phyloP scores from a whole-genome alignment of 1,140 invertebrate genomes.

The Micrasema longulum region DNA sequence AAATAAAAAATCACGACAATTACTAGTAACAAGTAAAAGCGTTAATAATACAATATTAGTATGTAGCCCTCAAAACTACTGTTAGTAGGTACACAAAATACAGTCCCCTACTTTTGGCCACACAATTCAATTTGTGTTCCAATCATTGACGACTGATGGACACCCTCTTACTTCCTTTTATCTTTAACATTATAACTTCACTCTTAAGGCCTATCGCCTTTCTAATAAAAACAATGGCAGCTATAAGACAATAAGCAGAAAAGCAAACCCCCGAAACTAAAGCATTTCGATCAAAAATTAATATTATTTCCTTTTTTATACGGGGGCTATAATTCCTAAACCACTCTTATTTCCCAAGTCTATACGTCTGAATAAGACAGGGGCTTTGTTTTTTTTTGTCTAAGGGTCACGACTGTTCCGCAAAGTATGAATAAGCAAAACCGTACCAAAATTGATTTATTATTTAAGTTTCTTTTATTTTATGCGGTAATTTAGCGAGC shows the following conservation, averaged over 20 bases:
- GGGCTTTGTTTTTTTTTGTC: too few relatives aligned
- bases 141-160: conserved; percentile 66
- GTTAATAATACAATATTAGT: conserved; percentile 8
- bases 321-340: not conserved
- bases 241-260: not conserved
- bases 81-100: not conserved
- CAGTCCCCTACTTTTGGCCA: conserved; percentile 32
- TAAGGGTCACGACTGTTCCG: too few relatives aligned
- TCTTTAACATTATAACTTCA: conserved; percentile 53
- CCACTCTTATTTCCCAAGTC: not conserved
- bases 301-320: not conserved
- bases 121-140: conserved; percentile 65
- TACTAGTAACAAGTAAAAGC: too few relatives aligned
- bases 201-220: conserved; percentile 48
- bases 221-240: not conserved
- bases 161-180: conserved; percentile 56
- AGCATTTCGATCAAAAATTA: too few relatives aligned
- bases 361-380: too few relatives aligned
- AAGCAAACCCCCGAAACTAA: too few relatives aligned
- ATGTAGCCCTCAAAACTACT: conserved; percentile 13
- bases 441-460: too few relatives aligned
- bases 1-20: too few relatives aligned
- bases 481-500: too few relatives aligned
- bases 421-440: too few relatives aligned
- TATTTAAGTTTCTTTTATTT: too few relatives aligned